Conservation (phyloP, 2,113 vertebrate genomes). For the Gadus macrocephalus region DNA sequence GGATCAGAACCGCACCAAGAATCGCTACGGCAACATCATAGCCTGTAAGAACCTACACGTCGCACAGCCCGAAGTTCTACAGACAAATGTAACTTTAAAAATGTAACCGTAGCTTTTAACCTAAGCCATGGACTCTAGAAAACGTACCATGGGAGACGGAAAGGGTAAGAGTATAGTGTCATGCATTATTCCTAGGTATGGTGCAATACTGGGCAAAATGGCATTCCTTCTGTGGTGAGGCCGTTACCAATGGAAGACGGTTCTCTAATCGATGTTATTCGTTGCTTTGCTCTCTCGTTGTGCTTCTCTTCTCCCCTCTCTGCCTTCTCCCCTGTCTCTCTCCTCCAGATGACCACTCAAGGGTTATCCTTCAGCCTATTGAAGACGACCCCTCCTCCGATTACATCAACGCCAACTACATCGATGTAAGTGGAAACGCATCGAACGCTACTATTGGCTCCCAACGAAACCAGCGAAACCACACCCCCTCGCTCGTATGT, state of each 20-base stretch:
- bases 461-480: constrained; percentile 75
- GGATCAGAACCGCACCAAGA: constrained; percentile 98
- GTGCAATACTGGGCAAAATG: too few species aligned
- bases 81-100: too few species aligned
- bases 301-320: not conserved
- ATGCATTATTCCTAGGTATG: too few species aligned
- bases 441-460: constrained; percentile 75
- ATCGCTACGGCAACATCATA: constrained; percentile 99
- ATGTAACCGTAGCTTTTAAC: too few species aligned
- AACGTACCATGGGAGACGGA: too few species aligned
- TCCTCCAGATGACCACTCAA: constrained; percentile 91
- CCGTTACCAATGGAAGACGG: too few species aligned
- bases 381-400: constrained; percentile 98
- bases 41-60: constrained; percentile 83
- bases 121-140: too few species aligned
- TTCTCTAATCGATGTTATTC: too few species aligned
- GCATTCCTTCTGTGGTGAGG: too few species aligned
- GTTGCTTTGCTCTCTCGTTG: too few species aligned
- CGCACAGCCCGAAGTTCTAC: too few species aligned
- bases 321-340: not conserved
- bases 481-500: constrained; percentile 80
- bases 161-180: too few species aligned
- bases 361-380: constrained; percentile 97
- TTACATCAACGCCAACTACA: constrained; percentile 99
- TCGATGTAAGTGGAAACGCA: constrained; percentile 94